Evolutionary conservation across 2,797 vertebrate genomes (phyloP), one percentile per base, ranked within the genome.

Genomic region (Semotilus atromaculatus): DNA sequence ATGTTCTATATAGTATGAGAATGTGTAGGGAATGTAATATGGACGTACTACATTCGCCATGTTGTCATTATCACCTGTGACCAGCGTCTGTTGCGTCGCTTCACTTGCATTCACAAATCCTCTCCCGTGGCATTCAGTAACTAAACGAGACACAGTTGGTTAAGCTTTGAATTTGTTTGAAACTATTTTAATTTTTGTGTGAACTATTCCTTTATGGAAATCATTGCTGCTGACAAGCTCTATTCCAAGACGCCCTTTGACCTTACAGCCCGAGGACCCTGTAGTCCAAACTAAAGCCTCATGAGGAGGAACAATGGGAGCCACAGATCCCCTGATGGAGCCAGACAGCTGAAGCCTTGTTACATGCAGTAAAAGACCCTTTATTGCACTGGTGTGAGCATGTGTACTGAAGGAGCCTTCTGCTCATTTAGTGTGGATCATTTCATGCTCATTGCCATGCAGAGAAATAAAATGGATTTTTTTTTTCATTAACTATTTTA

Each of bases 261-360:
- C 87, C 86, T 87, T 64, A 82, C 60, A 77, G 89, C 89, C 84
- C 62, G 74, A 87, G 79, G 88, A 88, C 80, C 80, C 74, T 74
- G 55, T 84, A 82, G 76, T 85, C 85, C 88, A 89, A 84, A 91
- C 80, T 85, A 78, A 87, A 89, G 86, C 85, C 70, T 84, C 89
- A 86, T 71, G 82, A 82, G 76, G 66, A 86, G 88, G 91, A 92
- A 94, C 93, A 95, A 94, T 92, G 91, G 88, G 87, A 91, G 89
- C 91, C 92, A 90, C 88, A 90, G 86, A 87, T 88, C 83, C 85
- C 81, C 88, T 88, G 90, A 92, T 89, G 88, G 83, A 91, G 91
- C 87, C 88, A 91, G 90, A 93, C 91, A 94, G 91, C 91, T 89
- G 87, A 87, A 89, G 86, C 87, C 88, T 88, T 82, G 90, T 91